Evolutionary conservation across 2,113 vertebrate species (phyloP).

Genomic region (Chrysochloris asiatica): DNA sequence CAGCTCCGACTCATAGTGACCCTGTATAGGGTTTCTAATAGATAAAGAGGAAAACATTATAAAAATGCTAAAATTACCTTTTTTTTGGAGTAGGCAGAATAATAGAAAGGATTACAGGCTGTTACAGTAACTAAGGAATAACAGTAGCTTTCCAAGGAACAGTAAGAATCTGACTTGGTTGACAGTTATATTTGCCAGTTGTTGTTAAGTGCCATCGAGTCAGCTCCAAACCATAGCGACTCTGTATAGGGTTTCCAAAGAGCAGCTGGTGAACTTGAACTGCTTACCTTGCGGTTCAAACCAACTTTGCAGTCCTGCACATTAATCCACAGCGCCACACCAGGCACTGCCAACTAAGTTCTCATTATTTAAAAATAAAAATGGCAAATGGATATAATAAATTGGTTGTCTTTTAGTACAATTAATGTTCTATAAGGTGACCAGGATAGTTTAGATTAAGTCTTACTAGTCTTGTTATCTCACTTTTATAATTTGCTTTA

Average conservation of each 20-base stretch:
- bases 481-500: slow-evolving; percentile 68
- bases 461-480: slow-evolving; percentile 67
- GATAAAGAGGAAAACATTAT: not conserved
- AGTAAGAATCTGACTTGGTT: not conserved
- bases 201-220: too few relatives aligned
- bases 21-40: too few relatives aligned
- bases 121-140: not conserved
- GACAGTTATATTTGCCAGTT: slow-evolving; percentile 3
- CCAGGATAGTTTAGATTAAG: slow-evolving; percentile 55
- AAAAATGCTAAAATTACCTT: not conserved
- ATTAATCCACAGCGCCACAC: too few relatives aligned
- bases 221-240: too few relatives aligned
- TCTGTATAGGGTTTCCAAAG: too few relatives aligned
- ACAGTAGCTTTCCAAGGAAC: not conserved
- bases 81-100: slow-evolving; percentile 31
- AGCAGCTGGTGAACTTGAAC: too few relatives aligned
- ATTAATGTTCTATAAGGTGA: slow-evolving; percentile 64
- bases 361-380: slow-evolving; percentile 40
- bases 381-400: not conserved
- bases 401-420: slow-evolving; percentile 45
- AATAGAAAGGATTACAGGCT: not conserved
- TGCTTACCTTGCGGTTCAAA: too few relatives aligned
- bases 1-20: too few relatives aligned
- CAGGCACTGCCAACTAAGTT: too few relatives aligned
- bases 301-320: too few relatives aligned